Base-by-base conservation (phyloP, 2,113 vertebrate species). In the Gobio gobio region DNA sequence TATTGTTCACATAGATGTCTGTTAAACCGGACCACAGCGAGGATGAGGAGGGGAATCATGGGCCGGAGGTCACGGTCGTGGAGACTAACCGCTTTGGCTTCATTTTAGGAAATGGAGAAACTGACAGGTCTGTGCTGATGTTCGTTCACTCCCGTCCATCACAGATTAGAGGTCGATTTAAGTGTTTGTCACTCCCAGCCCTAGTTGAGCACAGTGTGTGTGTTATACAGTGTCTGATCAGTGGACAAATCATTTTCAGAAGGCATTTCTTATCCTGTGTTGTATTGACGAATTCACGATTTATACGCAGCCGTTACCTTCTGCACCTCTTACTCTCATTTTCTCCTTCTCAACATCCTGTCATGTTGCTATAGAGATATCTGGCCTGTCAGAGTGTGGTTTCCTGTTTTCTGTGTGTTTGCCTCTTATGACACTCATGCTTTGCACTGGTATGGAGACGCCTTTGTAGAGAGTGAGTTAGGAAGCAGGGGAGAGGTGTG, bases 81-180 rank as follows among this genome's bases (percentile, higher is more conserved):
- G 92, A 94, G 92, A 95, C 94, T 3, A 94, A 95, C 82, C 93
- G 94, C 4, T 95, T 94, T 87, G 95, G 95, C 56, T 95, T 95
- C 87, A 90, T 95, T 29, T 54, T 95, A 86, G 91, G 90, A 22
- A 93, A 93, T 85, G 93, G 93, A 86, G 91, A 91, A 63, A 88
- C 91, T 72, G 87, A 91, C 77, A 90, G 92, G 95, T 95, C 78
- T 93, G 94, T 89, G 86, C 36, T 59, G 29, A 8, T 40, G 61
- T 49, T 20, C 49, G 10, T 16, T 24, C 33, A 56, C 16, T 70
- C 12, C 40, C n/a, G 24, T 14, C 10, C 5, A 33, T 10, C 12
- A 29, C n/a, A 16, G 6, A 29, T 26, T 33, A 10, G n/a, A 45
- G 40, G 29, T 6, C 5, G 1, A 18, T 77, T 59, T 29, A 20